Conservation (phyloP, 2,113 vertebrate species). For the Oreochromis spilurus region DNA sequence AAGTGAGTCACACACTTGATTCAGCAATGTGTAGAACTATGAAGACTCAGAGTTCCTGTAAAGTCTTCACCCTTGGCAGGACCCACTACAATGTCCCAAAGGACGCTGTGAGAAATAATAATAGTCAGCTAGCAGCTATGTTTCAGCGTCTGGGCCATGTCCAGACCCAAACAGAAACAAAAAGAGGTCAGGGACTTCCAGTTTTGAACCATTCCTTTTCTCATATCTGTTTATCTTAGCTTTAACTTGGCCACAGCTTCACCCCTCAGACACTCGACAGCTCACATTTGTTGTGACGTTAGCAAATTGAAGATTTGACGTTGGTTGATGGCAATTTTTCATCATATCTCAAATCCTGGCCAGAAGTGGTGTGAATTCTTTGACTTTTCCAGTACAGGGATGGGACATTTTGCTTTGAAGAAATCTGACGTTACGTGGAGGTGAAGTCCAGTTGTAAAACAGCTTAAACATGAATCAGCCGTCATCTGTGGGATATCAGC, state of each 20-base stretch:
- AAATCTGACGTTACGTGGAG: neutral
- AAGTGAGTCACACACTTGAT: neutral
- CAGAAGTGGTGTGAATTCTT: neutral
- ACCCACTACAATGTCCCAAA: neutral
- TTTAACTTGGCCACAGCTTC: conserved; percentile 24
- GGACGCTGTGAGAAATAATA: neutral
- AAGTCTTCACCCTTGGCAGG: neutral
- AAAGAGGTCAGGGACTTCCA: conserved; percentile 1
- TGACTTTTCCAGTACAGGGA: neutral
- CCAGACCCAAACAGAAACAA: conserved; percentile 27
- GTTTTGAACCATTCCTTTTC: neutral
- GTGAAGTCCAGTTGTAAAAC: neutral
- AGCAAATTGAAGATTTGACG: conserved; percentile 24
- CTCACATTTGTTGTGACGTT: conserved; percentile 43
- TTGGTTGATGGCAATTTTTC: neutral
- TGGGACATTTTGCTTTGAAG: neutral
- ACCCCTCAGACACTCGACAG: neutral
- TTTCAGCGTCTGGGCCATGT: neutral
- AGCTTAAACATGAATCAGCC: neutral
- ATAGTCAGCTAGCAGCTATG: neutral
- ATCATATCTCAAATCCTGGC: neutral
- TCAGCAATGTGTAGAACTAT: neutral
- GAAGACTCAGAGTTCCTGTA: neutral
- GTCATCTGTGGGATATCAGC: neutral
- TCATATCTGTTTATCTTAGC: conserved; percentile 53